Base-by-base conservation (phyloP, 64 coral and sea anemone species). In the Cladopsammia gracilis region DNA sequence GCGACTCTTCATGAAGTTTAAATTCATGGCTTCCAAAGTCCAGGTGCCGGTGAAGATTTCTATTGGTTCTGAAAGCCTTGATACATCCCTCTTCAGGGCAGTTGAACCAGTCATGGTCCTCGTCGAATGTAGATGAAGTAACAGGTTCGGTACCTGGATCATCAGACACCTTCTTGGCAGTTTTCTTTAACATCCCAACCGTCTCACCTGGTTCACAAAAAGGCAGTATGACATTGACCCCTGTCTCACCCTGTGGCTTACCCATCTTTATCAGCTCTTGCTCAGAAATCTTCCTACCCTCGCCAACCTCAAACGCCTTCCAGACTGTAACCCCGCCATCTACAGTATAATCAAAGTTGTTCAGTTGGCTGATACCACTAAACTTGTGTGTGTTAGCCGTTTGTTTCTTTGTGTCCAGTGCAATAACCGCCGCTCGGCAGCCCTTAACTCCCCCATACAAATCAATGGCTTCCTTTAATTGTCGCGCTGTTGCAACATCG, bases 301-400 rank as follows among this genome's bases (percentile, higher is more conserved):
- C 71, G 15, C 86, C 86, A 60, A 76, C 72, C 11, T 15, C 42
- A 72, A 77, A 89, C 54, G 86, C 68, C 72, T 89, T 89, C 50
- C 57, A 75, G 22, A 75, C 70, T 15, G 59, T 75, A 16, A 89
- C 53, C 52, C 71, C 25, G 18, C 48, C 70, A 89, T 89, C 67
- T 53, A 50, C 57, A 20, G 74, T 90, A 62, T 90, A 90, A 24
- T 58, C 73, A 68, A 90, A 90, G 49, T 90, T 90, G 76, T 90
- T 90, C 12, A 90, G 46, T 18, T 90, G 88, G 62, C 88, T 90
- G 23, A 90, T 90, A 79, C 88, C 88, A 80, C 60, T 54, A 58
- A 75, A 80, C 76, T 58, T 90, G 25, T 50, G 62, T 66, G 64
- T 81, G 45, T 15, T 20, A 19, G 26, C 64, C 25, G 76, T 64